Evolutionary conservation across 1,140 invertebrate genomes (phyloP).

Genomic region (Micrasema longulum): DNA sequence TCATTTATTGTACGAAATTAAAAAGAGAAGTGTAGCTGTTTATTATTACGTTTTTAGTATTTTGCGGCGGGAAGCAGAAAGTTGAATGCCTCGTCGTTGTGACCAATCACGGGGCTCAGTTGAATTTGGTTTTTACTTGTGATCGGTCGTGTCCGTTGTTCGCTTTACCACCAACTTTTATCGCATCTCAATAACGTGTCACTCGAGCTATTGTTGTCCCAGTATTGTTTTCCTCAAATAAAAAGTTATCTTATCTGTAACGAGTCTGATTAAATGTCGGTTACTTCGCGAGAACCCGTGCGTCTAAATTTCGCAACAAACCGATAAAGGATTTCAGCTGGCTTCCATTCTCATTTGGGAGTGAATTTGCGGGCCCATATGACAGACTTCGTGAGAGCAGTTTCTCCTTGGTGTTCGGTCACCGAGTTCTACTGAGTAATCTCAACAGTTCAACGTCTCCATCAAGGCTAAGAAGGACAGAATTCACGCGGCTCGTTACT

Average conservation of each 20-base stretch:
- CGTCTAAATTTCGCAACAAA: constrained; percentile 4
- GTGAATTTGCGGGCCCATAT: constrained; percentile 29
- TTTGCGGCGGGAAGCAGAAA: constrained; percentile 23
- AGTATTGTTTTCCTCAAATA: constrained; percentile 22
- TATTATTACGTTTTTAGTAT: neutral
- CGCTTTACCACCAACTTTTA: constrained; percentile 17
- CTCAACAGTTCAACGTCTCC: neutral
- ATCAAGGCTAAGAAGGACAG: neutral
- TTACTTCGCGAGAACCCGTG: constrained; percentile 41
- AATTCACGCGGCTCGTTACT: constrained; percentile 26
- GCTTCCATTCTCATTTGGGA: constrained; percentile 10
- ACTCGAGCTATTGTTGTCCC: constrained; percentile 3
- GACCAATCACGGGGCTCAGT: constrained; percentile 22
- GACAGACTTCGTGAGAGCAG: constrained; percentile 17
- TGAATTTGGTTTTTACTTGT: constrained; percentile 29
- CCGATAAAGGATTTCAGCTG: constrained; percentile 23
- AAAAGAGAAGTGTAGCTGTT: constrained; percentile 7
- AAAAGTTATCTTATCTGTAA: constrained; percentile 37
- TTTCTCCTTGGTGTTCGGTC: neutral
- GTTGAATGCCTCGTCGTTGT: constrained; percentile 24
- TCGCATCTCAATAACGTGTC: constrained; percentile 34
- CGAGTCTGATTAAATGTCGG: constrained; percentile 39
- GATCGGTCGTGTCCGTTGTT: constrained; percentile 3
- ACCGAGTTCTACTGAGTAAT: constrained; percentile 11
- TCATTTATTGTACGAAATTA: neutral